phyloP scores from a whole-genome alignment of 2,113 vertebrate genomes.

The Lepus timidus region DNA sequence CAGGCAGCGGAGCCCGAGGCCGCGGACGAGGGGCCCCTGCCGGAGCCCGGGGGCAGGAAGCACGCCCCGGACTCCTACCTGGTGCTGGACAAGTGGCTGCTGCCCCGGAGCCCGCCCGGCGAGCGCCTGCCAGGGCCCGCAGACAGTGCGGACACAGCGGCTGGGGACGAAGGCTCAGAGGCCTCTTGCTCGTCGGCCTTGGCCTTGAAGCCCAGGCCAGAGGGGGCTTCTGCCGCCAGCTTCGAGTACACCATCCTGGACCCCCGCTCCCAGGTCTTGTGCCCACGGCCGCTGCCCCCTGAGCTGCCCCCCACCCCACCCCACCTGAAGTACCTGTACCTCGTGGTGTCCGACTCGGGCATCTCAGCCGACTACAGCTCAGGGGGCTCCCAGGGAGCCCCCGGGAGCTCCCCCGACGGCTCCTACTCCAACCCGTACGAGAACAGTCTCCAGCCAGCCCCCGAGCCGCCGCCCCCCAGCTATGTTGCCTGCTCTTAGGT shows the following conservation, averaged over 20 bases:
- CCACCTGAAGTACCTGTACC: constrained; percentile 89
- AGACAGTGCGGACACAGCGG: neutral
- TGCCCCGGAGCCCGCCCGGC: neutral
- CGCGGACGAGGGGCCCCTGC: constrained; percentile 52
- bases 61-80: constrained; percentile 89
- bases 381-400: constrained; percentile 82
- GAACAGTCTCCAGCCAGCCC: constrained; percentile 80
- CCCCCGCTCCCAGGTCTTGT: constrained; percentile 77
- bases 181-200: neutral
- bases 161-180: constrained; percentile 79
- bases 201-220: constrained; percentile 78
- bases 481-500: constrained; percentile 79
- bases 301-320: constrained; percentile 79
- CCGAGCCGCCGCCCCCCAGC: constrained; percentile 42
- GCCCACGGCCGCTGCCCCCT: constrained; percentile 68
- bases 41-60: constrained; percentile 66
- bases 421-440: constrained; percentile 89
- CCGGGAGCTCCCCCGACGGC: constrained; percentile 54
- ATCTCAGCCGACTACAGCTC: constrained; percentile 92
- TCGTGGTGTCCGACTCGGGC: constrained; percentile 91
- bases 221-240: constrained; percentile 86
- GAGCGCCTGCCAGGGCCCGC: neutral
- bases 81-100: constrained; percentile 86
- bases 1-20: constrained; percentile 71
- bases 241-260: constrained; percentile 89